phyloP scores from a whole-genome alignment of 2,888 invertebrate genomes.

The Rhagophthalmus giganteus region DNA sequence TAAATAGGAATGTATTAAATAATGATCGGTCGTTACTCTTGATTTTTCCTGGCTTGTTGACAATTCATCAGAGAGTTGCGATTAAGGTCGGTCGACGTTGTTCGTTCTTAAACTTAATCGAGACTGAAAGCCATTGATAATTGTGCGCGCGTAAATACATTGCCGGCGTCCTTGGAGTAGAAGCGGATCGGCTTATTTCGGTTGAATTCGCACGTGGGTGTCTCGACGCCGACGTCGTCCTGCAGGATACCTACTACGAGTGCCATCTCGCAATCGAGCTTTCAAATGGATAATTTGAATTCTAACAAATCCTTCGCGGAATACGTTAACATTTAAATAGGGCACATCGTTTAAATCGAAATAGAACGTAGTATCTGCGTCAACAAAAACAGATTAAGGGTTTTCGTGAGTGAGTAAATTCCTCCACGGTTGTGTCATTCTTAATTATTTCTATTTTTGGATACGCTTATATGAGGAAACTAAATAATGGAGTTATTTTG shows the following conservation, averaged over 20 bases:
- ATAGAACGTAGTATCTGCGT: conserved; percentile 3
- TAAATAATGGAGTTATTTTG: conserved; percentile 28
- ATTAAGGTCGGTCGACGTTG: no score
- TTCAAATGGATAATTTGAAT: background rate
- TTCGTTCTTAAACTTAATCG: no score
- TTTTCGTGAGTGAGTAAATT: conserved; percentile 26
- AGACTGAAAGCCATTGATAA: conserved; percentile 36
- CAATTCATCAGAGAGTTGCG: conserved; percentile 33
- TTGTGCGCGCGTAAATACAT: conserved; percentile 34
- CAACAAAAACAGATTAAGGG: conserved; percentile 11
- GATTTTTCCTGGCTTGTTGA: conserved; percentile 33
- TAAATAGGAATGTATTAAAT: conserved; percentile 16
- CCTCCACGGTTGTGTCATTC: conserved; percentile 21
- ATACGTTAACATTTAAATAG: background rate
- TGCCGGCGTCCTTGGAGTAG: conserved; percentile 34
- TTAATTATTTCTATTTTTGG: conserved; percentile 30
- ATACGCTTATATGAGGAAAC: conserved; percentile 15
- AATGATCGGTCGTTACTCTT: conserved; percentile 25
- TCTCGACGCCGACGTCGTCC: conserved; percentile 7
- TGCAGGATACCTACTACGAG: conserved; percentile 1
- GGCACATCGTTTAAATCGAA: background rate
- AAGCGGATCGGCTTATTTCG: conserved; percentile 16
- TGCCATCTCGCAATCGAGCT: conserved; percentile 8
- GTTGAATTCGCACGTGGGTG: conserved; percentile 6
- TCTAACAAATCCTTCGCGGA: no score